Base-by-base conservation (phyloP, 2,888 invertebrate species). In the Endotricha flammealis region DNA sequence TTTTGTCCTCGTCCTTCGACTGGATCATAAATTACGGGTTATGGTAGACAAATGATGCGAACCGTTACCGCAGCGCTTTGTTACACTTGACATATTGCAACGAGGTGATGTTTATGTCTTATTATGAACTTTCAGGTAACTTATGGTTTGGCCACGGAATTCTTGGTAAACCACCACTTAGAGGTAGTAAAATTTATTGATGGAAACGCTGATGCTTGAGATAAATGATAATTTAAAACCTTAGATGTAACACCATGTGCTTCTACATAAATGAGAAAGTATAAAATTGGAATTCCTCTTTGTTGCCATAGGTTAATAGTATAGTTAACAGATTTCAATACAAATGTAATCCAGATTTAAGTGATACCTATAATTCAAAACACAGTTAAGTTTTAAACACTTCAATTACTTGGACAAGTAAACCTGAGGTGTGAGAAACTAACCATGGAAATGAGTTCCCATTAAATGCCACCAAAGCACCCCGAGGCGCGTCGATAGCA, bases 51-150 rank as follows among this genome's bases (percentile, higher is more conserved):
- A 82, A 81, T 80, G 82, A 80, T 73, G 74, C 57, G 65, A 64
- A 81, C 85, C 82, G 85, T 85, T 83, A 86, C 81, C 76, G 66
- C 80, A 79, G 61, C 59, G 70, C 69, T 79, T 82, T 82, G 83
- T 83, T 73, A 65, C 48, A 48, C 50, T 64, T 83, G 80, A 83
- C 78, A 79, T 78, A 82, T 83, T 77, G 79, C 77, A 68, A 76
- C 60, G 70, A 77, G 72, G 51, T 64, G 71, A 76, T 80, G 76
- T 83, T 83, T 81, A 83, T 80, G 82, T 83, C 83, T 83, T 86
- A 83, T 83, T 85, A 85, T 76, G 70, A 59, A 66, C 43, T 61
- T 53, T 41, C 53, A 56, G 54, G 53, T 72, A 68, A 77, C 53
- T 75, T 73, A 75, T 72, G 57, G 64, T 49, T 55, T 48, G 46